Evolutionary conservation across 2,797 vertebrate genomes (phyloP).

Genomic region (Luscinia megarhynchos): DNA sequence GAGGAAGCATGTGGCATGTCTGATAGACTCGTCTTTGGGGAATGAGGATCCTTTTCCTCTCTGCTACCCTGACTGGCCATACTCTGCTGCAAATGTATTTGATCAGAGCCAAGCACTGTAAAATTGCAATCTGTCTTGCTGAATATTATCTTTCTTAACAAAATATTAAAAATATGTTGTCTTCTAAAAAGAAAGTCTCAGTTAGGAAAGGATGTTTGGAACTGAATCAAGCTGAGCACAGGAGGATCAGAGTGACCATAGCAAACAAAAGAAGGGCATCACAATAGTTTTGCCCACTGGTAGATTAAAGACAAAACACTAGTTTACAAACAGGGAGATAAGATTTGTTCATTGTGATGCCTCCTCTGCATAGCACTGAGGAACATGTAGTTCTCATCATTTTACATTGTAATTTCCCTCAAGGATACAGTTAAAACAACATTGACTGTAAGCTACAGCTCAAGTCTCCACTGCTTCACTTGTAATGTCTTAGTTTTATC

Average conservation of each 20-base stretch:
- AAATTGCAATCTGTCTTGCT: background rate
- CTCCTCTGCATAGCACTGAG: background rate
- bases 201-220: background rate
- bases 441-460: conserved; percentile 6
- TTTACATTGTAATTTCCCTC: conserved; percentile 15
- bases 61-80: background rate
- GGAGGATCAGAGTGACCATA: background rate
- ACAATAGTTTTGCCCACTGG: conserved; percentile 53
- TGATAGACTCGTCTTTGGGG: background rate
- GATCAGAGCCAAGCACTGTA: background rate
- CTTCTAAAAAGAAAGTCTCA: background rate
- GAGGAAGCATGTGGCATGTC: background rate
- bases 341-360: conserved; percentile 45
- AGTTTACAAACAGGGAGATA: conserved; percentile 62
- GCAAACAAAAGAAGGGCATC: conserved; percentile 39
- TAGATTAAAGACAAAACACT: conserved; percentile 53
- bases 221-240: background rate
- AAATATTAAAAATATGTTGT: background rate
- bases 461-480: background rate
- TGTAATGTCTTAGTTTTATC: conserved; percentile 36
- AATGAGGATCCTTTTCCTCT: background rate
- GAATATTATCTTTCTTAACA: conserved; percentile 11
- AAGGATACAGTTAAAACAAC: conserved; percentile 44
- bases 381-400: background rate
- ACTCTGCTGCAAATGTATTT: background rate